Percentiles rank a stretch among this genome's conserved stretches.
phyloP scores from a whole-genome alignment of 1,140 invertebrate genomes.

The Drosophila triauraria region DNA sequence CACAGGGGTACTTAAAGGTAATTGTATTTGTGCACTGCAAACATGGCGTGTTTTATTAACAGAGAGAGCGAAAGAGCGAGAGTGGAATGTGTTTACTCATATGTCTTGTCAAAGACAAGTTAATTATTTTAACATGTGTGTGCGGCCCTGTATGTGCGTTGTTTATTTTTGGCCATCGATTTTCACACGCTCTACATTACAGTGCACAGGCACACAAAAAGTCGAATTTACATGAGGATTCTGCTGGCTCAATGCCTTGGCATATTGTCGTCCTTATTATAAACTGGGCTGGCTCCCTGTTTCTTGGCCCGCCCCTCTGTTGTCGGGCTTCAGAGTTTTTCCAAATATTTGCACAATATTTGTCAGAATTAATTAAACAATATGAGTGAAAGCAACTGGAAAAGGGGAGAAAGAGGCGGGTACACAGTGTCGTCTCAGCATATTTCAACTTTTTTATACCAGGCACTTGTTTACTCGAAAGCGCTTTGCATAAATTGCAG shows the following conservation, averaged over 20 bases:
- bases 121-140: conserved; percentile 76
- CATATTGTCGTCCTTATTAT: conserved; percentile 43
- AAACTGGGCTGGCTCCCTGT: conserved; percentile 1
- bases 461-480: conserved; percentile 54
- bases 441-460: conserved; percentile 51
- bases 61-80: conserved; percentile 10
- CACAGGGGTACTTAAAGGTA: conserved; percentile 64
- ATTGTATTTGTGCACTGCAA: conserved; percentile 72
- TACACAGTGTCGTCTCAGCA: conserved; percentile 56
- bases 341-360: conserved; percentile 78
- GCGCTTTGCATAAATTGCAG: conserved; percentile 70
- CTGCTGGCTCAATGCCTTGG: conserved; percentile 31
- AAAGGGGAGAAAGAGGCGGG: background rate
- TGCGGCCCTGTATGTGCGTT: conserved; percentile 28
- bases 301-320: background rate
- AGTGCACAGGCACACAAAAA: conserved; percentile 12
- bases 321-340: conserved; percentile 40
- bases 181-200: conserved; percentile 59
- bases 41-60: conserved; percentile 63
- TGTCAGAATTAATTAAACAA: conserved; percentile 82
- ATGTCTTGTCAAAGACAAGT: conserved; percentile 80
- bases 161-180: conserved; percentile 80
- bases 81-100: conserved; percentile 72
- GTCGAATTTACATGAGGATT: conserved; percentile 27
- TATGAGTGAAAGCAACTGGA: conserved; percentile 2